Percentiles rank a stretch among this genome's conserved stretches.
Evolutionary conservation across 2,888 invertebrate genomes (phyloP).

Genomic region (Drosophila setosimentum): DNA sequence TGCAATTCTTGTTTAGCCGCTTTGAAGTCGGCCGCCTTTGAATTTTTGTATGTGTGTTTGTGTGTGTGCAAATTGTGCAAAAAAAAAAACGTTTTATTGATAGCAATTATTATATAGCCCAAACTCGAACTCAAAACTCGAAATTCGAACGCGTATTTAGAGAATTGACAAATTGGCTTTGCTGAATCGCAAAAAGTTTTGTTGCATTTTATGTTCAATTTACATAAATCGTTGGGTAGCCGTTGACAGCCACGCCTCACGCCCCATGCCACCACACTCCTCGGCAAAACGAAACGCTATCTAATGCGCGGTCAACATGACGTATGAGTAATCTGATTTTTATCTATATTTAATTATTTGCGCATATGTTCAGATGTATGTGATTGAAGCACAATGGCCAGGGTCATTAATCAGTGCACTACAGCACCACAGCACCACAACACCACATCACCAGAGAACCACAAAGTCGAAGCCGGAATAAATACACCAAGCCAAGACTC

Average conservation of each 20-base stretch:
- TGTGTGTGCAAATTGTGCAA: neutral
- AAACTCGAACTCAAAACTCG: neutral
- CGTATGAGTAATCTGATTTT: conserved; percentile 76
- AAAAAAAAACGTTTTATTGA: conserved; percentile 37
- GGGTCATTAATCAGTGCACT: conserved; percentile 75
- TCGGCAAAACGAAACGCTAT: conserved; percentile 1
- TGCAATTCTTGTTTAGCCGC: conserved; percentile 62
- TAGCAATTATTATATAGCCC: conserved; percentile 4
- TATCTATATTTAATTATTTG: conserved; percentile 78
- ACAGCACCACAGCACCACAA: conserved; percentile 32
- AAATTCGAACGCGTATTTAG: neutral
- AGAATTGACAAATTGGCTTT: conserved; percentile 53
- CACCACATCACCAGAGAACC: neutral
- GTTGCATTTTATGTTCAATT: conserved; percentile 62
- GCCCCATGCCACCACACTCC: conserved; percentile 26
- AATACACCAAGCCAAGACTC: conserved; percentile 25
- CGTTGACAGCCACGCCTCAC: conserved; percentile 70
- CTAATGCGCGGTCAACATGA: conserved; percentile 40
- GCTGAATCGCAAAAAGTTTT: conserved; percentile 47
- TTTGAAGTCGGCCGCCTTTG: conserved; percentile 73
- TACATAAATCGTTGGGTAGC: conserved; percentile 58
- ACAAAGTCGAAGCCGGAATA: conserved; percentile 12
- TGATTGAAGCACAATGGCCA: conserved; percentile 75
- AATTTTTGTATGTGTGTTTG: conserved; percentile 3
- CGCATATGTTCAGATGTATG: conserved; percentile 48